phyloP scores from a whole-genome alignment of 2,797 vertebrate genomes.

The Oreochromis grahami region DNA sequence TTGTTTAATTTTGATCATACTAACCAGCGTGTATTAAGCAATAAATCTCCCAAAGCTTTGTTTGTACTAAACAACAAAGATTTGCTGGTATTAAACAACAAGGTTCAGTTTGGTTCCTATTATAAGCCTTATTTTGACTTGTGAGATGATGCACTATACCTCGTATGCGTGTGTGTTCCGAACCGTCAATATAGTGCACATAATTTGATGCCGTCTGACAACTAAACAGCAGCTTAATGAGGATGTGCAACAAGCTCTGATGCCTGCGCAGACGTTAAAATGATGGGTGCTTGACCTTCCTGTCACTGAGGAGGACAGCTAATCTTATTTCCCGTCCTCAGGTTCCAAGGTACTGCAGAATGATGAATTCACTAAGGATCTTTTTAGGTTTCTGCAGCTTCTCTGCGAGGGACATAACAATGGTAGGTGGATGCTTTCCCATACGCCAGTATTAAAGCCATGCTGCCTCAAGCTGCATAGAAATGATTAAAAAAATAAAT shows the following conservation, averaged over 20 bases:
- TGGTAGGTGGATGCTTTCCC: slow-evolving; percentile 74
- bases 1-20: slow-evolving; percentile 41
- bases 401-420: slow-evolving; percentile 99
- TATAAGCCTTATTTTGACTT: slow-evolving; percentile 35
- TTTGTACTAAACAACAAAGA: slow-evolving; percentile 42
- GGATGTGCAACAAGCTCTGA: slow-evolving; percentile 34
- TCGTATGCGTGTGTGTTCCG: slow-evolving; percentile 17
- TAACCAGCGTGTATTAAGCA: slow-evolving; percentile 51
- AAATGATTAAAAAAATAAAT: neutral
- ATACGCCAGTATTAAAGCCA: neutral
- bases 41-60: slow-evolving; percentile 58
- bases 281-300: slow-evolving; percentile 11
- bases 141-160: slow-evolving; percentile 39
- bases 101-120: slow-evolving; percentile 45
- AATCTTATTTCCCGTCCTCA: slow-evolving; percentile 65
- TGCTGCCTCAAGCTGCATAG: neutral
- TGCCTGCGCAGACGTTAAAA: slow-evolving; percentile 37
- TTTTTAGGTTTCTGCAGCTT: slow-evolving; percentile 97
- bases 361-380: slow-evolving; percentile 96
- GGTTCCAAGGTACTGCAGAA: slow-evolving; percentile 98
- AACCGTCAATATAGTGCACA: slow-evolving; percentile 30
- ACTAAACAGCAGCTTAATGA: slow-evolving; percentile 39
- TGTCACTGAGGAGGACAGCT: neutral
- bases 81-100: slow-evolving; percentile 59
- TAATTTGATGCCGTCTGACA: slow-evolving; percentile 24